Base-by-base conservation (phyloP, 2,888 invertebrate genomes). In the Cheilosia grossa region DNA sequence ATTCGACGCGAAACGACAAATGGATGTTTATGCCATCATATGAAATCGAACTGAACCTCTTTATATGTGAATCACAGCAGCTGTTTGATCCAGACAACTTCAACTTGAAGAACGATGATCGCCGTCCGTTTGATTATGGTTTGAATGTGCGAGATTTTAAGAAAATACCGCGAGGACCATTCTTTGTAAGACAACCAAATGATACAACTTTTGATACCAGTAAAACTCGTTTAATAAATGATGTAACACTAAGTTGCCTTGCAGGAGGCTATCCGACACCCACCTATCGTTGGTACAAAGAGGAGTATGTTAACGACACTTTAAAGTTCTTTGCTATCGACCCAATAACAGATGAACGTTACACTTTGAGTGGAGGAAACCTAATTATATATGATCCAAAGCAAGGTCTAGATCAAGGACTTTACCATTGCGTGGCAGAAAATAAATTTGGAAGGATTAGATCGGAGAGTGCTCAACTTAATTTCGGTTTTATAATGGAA, bases 221-320 rank as follows among this genome's bases (percentile, higher is more conserved):
- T 10, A 94, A 94, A 88, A 94, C 94, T 87, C 94, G 94, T 87
- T 90, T 94, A 61, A 93, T 93, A 19, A 96, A 97, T 90, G 96
- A 96, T 92, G 95, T 97, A 0, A 94, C 95, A 9, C 91, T 98
- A 10, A 95, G 95, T 87, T 97, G 97, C 89, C 93, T 96, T 77
- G 97, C 97, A 87, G 96, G 95, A 87, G 98, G 98, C 0, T 98
- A 95, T 91, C 98, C 98, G 4, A 94, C 97, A 24, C 98, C 98
- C 0, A 94, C 94, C 0, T 98, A 98, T 90, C 94, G 95, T 89
- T 98, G 98, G 98, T 98, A 94, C 90, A 95, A 95, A 89, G 98
- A 98, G 92, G 95, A 96, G 88, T 98, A 97, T 90, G 94, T 96
- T 88, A 96, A 97, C 87, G 96, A 97, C 89, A 94, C 94, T 69